Percentiles rank a stretch among this genome's conserved stretches.
Conservation (phyloP, 2,113 vertebrate species). For the Ariopsis seemanni region DNA sequence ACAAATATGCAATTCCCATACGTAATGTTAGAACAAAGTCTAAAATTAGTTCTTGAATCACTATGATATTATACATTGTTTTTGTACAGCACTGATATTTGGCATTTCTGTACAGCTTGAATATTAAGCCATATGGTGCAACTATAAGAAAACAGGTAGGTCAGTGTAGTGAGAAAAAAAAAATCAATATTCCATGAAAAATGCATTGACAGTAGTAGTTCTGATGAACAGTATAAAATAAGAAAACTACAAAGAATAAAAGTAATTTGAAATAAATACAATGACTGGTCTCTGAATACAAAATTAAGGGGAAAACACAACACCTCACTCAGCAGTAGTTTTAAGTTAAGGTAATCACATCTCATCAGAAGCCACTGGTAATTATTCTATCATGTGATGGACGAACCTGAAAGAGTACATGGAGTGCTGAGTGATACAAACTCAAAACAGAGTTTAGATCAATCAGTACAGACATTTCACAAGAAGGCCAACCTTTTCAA, state of each 20-base stretch:
- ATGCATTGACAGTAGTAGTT: conserved; percentile 47
- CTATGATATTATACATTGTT: background rate
- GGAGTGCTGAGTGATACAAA: background rate
- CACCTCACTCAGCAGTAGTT: conserved; percentile 47
- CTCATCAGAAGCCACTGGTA: conserved; percentile 21
- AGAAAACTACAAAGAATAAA: conserved; percentile 49
- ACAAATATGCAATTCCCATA: background rate
- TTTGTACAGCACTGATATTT: background rate
- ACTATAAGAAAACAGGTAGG: background rate
- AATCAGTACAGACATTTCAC: background rate
- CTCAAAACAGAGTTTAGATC: conserved; percentile 1
- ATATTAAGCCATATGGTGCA: conserved; percentile 5
- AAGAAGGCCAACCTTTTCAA: background rate
- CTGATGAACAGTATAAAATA: conserved; percentile 41
- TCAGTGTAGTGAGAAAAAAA: conserved; percentile 32
- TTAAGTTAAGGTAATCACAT: conserved; percentile 30
- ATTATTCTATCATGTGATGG: background rate
- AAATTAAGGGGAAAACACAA: conserved; percentile 10
- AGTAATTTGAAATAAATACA: conserved; percentile 59
- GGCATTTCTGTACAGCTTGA: background rate
- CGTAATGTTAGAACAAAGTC: background rate
- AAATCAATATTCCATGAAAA: conserved; percentile 42
- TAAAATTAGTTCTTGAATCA: background rate
- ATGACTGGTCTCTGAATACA: conserved; percentile 22
- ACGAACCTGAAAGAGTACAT: background rate